Evolutionary conservation across 2,888 invertebrate genomes (phyloP).

Genomic region (Electrophaes corylata): DNA sequence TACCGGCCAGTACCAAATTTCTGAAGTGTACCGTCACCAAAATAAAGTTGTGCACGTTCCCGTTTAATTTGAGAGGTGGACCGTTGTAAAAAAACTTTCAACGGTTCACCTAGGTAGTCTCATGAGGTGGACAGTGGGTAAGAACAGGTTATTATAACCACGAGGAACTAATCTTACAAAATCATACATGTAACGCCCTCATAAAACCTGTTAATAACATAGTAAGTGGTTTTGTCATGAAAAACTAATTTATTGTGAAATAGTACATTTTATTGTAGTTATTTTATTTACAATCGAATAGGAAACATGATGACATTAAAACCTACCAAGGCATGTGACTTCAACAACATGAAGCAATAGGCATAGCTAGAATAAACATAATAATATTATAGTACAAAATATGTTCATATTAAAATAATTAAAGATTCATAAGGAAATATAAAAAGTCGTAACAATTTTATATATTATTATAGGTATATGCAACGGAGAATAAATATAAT

Average conservation of each 20-base stretch:
- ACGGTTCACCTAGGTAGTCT: no score
- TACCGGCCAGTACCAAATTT: no score
- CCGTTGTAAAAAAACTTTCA: no score
- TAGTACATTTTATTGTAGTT: slow-evolving; percentile 19
- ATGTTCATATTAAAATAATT: slow-evolving; percentile 40
- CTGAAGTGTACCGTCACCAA: no score
- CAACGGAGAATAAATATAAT: slow-evolving; percentile 62
- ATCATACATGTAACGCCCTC: not conserved
- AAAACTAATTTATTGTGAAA: slow-evolving; percentile 16
- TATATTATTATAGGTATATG: slow-evolving; percentile 48
- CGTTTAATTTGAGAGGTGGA: no score
- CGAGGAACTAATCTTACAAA: not conserved
- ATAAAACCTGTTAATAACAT: not conserved
- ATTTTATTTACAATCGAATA: slow-evolving; percentile 25
- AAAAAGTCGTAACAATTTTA: slow-evolving; percentile 38
- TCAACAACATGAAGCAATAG: slow-evolving; percentile 27
- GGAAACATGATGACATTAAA: slow-evolving; percentile 26
- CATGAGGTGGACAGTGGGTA: no score
- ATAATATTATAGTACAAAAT: slow-evolving; percentile 35
- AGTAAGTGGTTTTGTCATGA: slow-evolving; percentile 1
- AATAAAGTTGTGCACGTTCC: no score
- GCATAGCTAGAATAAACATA: slow-evolving; percentile 34
- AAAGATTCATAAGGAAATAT: slow-evolving; percentile 36
- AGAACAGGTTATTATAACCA: no score
- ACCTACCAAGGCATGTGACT: slow-evolving; percentile 29